Percentiles rank a stretch among this genome's conserved stretches.
phyloP scores from a whole-genome alignment of 1,140 invertebrate species.

The Caenorhabditis brenneri region DNA sequence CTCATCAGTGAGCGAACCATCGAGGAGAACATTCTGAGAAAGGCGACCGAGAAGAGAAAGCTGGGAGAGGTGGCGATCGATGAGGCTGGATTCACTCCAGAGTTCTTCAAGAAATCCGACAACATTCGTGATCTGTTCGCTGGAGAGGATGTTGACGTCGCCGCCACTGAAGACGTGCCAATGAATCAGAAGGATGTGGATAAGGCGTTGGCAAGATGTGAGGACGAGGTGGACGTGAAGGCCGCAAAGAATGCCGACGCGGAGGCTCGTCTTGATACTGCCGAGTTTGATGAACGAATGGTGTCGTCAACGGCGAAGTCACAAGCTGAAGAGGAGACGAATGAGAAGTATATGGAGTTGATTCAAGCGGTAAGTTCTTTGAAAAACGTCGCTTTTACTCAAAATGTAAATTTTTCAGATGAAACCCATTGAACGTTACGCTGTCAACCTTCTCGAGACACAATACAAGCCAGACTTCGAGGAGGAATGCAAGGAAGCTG shows the following conservation, averaged over 20 bases:
- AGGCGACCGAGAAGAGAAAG: conserved; percentile 95
- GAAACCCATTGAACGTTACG: conserved; percentile 67
- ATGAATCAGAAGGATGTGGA: conserved; percentile 52
- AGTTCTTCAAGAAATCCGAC: conserved; percentile 86
- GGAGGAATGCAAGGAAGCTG: conserved; percentile 58
- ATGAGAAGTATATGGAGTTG: conserved; percentile 61
- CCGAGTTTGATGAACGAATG: conserved; percentile 65
- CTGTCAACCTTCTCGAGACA: conserved; percentile 60
- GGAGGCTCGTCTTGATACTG: conserved; percentile 59
- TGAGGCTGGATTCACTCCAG: conserved; percentile 96
- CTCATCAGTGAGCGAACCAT: conserved; percentile 94
- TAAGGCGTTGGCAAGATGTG: conserved; percentile 62
- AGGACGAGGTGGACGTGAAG: conserved; percentile 66
- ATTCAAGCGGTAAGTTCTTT: conserved; percentile 57
- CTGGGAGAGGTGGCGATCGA: conserved; percentile 97
- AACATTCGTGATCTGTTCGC: conserved; percentile 68
- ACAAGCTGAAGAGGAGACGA: conserved; percentile 54
- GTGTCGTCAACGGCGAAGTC: neutral
- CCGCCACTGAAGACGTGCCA: conserved; percentile 30
- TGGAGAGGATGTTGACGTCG: conserved; percentile 59
- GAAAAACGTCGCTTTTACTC: neutral
- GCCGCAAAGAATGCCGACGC: conserved; percentile 63
- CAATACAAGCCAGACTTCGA: conserved; percentile 60
- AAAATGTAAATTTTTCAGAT: conserved; percentile 50
- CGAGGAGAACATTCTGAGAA: conserved; percentile 98